Conservation (phyloP, 2,113 vertebrate species). For the Paramormyrops kingsleyae region DNA sequence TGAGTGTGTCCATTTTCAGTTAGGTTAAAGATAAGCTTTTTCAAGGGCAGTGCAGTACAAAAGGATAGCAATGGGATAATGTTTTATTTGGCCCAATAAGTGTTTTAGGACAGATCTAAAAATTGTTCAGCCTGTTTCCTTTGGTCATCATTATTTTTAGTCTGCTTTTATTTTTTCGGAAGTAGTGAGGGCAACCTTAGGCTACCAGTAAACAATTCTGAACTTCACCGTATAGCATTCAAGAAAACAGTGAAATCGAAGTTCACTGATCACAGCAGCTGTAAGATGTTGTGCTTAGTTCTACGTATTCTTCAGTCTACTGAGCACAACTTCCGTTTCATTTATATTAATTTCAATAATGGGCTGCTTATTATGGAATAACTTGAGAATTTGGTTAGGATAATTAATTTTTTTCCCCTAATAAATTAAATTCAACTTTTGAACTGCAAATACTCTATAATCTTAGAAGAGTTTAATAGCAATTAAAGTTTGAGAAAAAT, state of each 20-base stretch:
- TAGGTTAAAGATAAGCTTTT: conserved; percentile 1
- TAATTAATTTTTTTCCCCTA: background rate
- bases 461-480: background rate
- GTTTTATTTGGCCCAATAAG: background rate
- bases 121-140: background rate
- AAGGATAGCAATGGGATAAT: background rate
- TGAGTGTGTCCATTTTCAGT: background rate
- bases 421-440: background rate
- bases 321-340: background rate
- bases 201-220: background rate
- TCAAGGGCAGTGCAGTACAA: background rate
- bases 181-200: background rate
- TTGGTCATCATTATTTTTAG: background rate
- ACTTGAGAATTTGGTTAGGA: background rate
- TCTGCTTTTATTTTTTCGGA: background rate
- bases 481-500: background rate
- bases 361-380: background rate
- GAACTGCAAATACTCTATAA: background rate
- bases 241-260: background rate
- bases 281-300: background rate
- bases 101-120: background rate
- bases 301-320: background rate
- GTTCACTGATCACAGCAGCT: background rate
- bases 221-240: background rate
- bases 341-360: background rate